phyloP scores from a whole-genome alignment of 2,888 invertebrate genomes.

The Dasypogon diadema region DNA sequence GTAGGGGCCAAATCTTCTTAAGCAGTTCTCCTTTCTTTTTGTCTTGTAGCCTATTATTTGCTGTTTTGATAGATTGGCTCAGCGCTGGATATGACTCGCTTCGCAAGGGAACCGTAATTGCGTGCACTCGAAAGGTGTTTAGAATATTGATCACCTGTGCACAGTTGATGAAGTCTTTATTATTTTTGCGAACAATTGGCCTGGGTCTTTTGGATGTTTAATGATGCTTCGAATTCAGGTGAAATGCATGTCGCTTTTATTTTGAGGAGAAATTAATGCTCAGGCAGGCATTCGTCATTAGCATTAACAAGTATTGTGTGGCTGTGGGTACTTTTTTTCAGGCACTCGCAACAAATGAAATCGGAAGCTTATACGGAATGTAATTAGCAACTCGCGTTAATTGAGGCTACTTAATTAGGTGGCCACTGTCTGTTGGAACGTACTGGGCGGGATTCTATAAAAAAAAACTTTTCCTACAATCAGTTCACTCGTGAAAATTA shows the following conservation, averaged over 20 bases:
- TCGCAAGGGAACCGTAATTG: not conserved
- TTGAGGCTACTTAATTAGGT: not conserved
- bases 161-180: conserved; percentile 4
- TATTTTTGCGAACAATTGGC: conserved; percentile 18
- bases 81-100: not conserved
- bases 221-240: not conserved
- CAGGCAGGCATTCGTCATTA: conserved; percentile 1
- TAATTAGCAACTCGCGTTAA: conserved; percentile 5
- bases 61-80: not conserved
- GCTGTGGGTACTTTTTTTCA: not conserved
- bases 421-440: not conserved
- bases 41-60: not conserved
- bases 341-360: not conserved
- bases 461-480: not conserved
- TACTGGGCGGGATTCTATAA: not conserved
- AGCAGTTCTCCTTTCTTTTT: not conserved
- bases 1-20: not conserved
- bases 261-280: conserved; percentile 7
- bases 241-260: not conserved
- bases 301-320: not conserved
- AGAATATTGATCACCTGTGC: not conserved
- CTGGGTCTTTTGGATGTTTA: not conserved
- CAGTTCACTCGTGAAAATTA: not conserved
- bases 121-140: not conserved
- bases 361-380: conserved; percentile 17